Percentiles rank a stretch among this genome's conserved stretches.
Evolutionary conservation across 2,888 invertebrate genomes (phyloP).

Genomic region (Phoenoteleia sp.): DNA sequence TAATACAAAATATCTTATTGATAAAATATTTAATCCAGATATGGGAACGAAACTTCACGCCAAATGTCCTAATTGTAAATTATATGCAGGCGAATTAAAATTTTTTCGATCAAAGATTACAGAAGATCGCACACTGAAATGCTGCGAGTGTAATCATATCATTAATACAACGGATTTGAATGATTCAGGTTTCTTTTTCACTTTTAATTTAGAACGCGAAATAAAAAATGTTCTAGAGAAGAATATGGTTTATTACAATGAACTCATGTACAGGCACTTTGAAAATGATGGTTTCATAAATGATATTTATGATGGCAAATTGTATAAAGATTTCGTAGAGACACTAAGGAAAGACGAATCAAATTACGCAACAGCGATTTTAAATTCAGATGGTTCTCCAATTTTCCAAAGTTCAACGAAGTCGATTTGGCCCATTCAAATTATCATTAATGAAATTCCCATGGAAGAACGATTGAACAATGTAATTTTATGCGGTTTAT

Average conservation of each 20-base stretch:
- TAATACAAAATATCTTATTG: not conserved
- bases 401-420: constrained; percentile 50
- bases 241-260: not conserved
- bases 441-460: constrained; percentile 50
- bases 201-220: not conserved
- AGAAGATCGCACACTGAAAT: not conserved
- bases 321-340: not conserved
- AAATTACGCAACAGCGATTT: not conserved
- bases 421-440: constrained; percentile 51
- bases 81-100: not conserved
- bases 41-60: not conserved
- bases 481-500: constrained; percentile 31
- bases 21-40: constrained; percentile 7
- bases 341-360: not conserved
- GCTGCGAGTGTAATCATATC: not conserved
- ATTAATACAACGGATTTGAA: not conserved
- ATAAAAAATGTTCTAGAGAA: not conserved
- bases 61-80: not conserved
- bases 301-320: constrained; percentile 17
- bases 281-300: not conserved
- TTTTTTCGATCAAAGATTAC: not conserved
- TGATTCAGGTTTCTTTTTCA: not conserved
- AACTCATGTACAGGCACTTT: not conserved
- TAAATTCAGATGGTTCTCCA: constrained; percentile 33
- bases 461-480: not conserved